A percentile compares a stretch with the other conserved stretches of the same genome.
Conservation (phyloP, 2,797 vertebrate species). For the Triplophysa bombifrons region DNA sequence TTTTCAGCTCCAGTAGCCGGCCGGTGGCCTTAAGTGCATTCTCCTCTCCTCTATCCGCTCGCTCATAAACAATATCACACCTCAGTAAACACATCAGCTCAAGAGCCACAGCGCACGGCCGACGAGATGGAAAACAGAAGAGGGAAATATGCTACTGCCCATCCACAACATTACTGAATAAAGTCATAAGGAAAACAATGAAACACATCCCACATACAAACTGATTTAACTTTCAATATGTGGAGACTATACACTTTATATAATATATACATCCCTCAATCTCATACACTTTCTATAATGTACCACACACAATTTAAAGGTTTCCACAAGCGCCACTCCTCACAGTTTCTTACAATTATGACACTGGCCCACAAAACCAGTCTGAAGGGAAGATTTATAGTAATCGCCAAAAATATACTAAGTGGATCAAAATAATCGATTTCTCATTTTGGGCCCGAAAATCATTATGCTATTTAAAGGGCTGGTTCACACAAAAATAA, state of each 20-base stretch:
- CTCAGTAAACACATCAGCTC: slow-evolving; percentile 48
- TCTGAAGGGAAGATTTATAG: too few relatives aligned
- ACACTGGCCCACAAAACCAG: too few relatives aligned
- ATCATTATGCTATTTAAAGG: too few relatives aligned
- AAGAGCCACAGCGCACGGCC: neutral
- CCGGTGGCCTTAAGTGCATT: neutral
- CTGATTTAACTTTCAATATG: neutral
- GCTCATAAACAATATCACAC: slow-evolving; percentile 50
- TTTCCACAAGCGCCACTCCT: too few relatives aligned
- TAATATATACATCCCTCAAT: too few relatives aligned
- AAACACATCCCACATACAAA: neutral
- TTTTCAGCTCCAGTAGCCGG: slow-evolving; percentile 38
- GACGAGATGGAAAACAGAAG: slow-evolving; percentile 40
- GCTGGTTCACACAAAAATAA: too few relatives aligned
- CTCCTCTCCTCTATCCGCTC: neutral
- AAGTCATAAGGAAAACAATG: neutral
- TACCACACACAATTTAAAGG: too few relatives aligned
- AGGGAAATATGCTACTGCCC: slow-evolving; percentile 27
- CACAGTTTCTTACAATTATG: too few relatives aligned
- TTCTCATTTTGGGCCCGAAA: too few relatives aligned
- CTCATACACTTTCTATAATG: too few relatives aligned
- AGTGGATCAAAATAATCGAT: too few relatives aligned
- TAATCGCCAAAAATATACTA: too few relatives aligned
- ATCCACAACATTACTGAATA: neutral
- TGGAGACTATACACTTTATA: neutral